Base-by-base conservation (phyloP, 2,888 invertebrate species). In the Thera britannica region DNA sequence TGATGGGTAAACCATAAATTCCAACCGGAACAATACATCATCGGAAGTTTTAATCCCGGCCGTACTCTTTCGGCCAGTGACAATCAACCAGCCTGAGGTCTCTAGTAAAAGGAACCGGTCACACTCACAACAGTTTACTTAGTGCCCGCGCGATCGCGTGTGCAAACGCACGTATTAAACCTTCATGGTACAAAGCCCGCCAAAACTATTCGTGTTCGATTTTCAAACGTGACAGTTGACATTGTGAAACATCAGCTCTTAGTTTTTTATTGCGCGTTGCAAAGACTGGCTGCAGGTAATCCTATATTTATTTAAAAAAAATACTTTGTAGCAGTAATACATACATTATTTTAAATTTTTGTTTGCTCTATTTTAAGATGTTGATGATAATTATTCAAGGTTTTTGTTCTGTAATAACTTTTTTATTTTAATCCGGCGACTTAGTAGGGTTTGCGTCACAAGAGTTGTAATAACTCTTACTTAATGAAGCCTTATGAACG, bases 21-120 rank as follows among this genome's bases (percentile, higher is more conserved):
- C 81, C 81, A 88, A 84, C 86, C 91, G 90, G 90, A 89, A 87
- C 83, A 73, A 83, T 82, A 80, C 79, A 87, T 88, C 87, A 88
- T 91, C 92, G 91, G 91, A 92, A 90, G 90, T 86, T 82, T 84
- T 79, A 74, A 61, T 46, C 44, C 67, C 51, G 12, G 41, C 44
- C 38, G 62, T 67, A 78, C 71, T 81, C 74, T 71, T 83, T 75
- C 84, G 83, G 80, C 83, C 81, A 84, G 82, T 84, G 85, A 85
- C 85, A 84, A 80, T 79, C 72, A 72, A 78, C 63, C 46, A 75
- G 71, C 75, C 23, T 79, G 82, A 83, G 80, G 83, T 83, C 82
- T 84, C 72, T 80, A 86, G 89, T 89, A 90, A 91, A 88, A 90
- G 90, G 88, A 84, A 81, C 83, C 79, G 77, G 79, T 77, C 72